phyloP scores from a whole-genome alignment of 2,797 vertebrate species.

The Furcifer pardalis region DNA sequence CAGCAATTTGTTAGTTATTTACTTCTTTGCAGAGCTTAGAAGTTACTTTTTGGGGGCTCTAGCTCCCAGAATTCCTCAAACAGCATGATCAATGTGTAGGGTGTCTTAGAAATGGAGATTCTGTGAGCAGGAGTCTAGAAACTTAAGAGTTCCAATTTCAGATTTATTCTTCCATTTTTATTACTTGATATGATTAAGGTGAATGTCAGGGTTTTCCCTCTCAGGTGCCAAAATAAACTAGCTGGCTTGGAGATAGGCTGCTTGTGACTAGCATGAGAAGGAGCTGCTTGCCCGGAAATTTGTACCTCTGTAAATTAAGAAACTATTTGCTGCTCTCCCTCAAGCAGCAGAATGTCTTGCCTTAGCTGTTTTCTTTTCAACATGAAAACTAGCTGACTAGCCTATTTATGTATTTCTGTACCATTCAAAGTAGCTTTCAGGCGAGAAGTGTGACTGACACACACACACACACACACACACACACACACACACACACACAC shows the following conservation, averaged over 20 bases:
- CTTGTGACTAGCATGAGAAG: too few species aligned
- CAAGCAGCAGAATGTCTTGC: neutral
- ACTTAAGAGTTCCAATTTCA: too few species aligned
- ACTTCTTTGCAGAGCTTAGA: too few species aligned
- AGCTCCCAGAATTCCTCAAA: too few species aligned
- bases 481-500: neutral
- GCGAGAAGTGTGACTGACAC: neutral
- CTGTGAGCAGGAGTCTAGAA: too few species aligned
- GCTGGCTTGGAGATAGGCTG: neutral
- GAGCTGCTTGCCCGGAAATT: too few species aligned
- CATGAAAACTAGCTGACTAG: neutral
- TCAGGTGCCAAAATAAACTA: neutral
- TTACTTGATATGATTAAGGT: too few species aligned
- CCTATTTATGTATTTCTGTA: neutral
- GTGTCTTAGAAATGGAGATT: too few species aligned
- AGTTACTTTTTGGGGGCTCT: too few species aligned
- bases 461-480: neutral
- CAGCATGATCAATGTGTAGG: too few species aligned
- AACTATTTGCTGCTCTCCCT: neutral
- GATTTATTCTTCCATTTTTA: neutral
- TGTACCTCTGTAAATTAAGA: too few species aligned
- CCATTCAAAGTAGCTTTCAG: neutral
- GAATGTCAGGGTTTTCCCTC: neutral
- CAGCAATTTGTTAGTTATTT: neutral
- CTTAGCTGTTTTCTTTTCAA: neutral